A percentile compares a stretch with the other conserved stretches of the same genome.
These are phyloP conservation scores for Natrix natrix DNA, from an alignment of 2,797 vertebrate genomes.

Conservation along the genomic window DNA sequence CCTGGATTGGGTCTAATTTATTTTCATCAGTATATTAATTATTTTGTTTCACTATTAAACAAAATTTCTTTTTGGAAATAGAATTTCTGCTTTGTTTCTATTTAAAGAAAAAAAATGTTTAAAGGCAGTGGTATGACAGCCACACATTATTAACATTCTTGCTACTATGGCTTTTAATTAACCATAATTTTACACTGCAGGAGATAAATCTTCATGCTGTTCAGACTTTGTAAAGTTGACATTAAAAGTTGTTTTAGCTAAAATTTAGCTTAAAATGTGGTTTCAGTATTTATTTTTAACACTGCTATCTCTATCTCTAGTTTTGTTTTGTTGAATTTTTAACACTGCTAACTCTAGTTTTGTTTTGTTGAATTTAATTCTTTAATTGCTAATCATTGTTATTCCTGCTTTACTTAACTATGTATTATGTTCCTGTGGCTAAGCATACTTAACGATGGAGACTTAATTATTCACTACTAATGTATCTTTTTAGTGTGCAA, in stretches of 20 bases:
- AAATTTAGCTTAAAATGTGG: background rate
- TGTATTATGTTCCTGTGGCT: background rate
- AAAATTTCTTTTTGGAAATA: background rate
- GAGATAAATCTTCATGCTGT: background rate
- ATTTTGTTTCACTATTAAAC: background rate
- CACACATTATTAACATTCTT: background rate
- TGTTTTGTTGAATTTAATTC: background rate
- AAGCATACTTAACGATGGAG: background rate
- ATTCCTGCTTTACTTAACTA: background rate
- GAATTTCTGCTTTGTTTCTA: background rate
- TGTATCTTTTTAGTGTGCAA: background rate
- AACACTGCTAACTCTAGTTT: background rate
- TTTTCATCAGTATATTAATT: background rate
- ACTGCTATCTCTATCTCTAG: background rate
- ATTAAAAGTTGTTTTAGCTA: background rate
- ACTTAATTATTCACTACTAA: background rate
- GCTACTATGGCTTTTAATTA: background rate
- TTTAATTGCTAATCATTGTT: background rate
- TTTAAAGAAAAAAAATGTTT: background rate
- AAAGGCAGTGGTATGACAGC: background rate
- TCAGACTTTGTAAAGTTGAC: background rate
- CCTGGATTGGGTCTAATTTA: background rate
- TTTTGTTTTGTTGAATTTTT: background rate
- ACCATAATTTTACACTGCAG: background rate
- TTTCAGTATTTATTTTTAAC: background rate